Evolutionary conservation across 2,888 invertebrate species (phyloP).

Genomic region (Glaucopsyche alexis): DNA sequence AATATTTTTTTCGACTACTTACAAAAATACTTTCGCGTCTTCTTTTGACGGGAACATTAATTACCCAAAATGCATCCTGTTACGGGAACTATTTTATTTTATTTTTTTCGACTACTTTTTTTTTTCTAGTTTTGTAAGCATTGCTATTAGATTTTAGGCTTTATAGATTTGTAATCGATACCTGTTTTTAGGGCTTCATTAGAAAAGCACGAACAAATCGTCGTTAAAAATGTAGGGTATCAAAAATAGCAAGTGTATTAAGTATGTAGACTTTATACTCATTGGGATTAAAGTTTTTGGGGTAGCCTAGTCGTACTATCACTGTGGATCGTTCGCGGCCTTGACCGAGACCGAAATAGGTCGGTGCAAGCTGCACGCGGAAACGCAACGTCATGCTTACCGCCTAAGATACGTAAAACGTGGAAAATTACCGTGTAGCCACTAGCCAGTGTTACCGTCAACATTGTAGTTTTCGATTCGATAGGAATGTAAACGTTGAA

Average conservation of each 20-base stretch:
- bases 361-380: background rate
- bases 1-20: too few relatives aligned
- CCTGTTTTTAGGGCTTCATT: background rate
- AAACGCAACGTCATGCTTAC: background rate
- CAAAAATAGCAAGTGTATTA: too few relatives aligned
- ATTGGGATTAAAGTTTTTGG: too few relatives aligned
- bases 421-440: background rate
- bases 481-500: background rate
- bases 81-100: too few relatives aligned
- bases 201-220: background rate
- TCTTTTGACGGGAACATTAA: too few relatives aligned
- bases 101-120: too few relatives aligned
- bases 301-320: background rate
- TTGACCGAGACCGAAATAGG: constrained; percentile 3
- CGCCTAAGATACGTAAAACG: background rate
- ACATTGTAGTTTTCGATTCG: too few relatives aligned
- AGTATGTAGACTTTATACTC: too few relatives aligned
- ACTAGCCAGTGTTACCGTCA: background rate
- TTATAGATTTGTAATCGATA: background rate
- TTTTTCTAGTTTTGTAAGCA: background rate
- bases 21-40: too few relatives aligned
- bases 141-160: background rate
- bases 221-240: too few relatives aligned
- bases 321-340: background rate
- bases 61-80: too few relatives aligned